These are phyloP conservation scores for Drosophila fulvimacula DNA, from an alignment of 2,888 invertebrate genomes.

Conservation along the genomic window DNA sequence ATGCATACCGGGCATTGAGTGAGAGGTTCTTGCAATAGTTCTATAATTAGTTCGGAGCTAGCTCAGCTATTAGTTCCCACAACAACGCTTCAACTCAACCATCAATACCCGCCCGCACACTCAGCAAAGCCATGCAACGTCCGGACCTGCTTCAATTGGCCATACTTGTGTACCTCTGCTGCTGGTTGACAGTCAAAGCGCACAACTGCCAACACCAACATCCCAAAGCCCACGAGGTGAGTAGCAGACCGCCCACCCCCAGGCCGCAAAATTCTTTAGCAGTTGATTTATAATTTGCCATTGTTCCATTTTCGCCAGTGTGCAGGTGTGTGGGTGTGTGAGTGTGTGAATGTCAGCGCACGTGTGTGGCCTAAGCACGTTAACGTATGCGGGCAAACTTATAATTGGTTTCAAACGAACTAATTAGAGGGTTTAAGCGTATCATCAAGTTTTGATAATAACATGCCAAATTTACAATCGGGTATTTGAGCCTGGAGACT, in stretches of 20 bases:
- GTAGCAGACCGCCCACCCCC: slow-evolving; percentile 24
- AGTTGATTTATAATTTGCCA: not conserved
- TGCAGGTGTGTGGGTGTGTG: not conserved
- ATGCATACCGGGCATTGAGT: slow-evolving; percentile 38
- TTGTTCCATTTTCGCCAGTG: not conserved
- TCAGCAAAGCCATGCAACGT: slow-evolving; percentile 26
- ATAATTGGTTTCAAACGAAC: slow-evolving; percentile 14
- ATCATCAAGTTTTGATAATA: not conserved
- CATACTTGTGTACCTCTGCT: slow-evolving; percentile 31
- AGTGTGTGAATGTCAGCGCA: not conserved
- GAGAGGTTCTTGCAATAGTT: slow-evolving; percentile 26
- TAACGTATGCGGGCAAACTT: slow-evolving; percentile 1
- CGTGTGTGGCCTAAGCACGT: slow-evolving; percentile 2
- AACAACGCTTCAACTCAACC: slow-evolving; percentile 4
- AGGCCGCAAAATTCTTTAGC: not conserved
- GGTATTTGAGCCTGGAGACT: not conserved
- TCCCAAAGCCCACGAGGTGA: slow-evolving; percentile 89
- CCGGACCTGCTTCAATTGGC: slow-evolving; percentile 31
- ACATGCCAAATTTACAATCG: no score
- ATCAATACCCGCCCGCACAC: slow-evolving; percentile 16
- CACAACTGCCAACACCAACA: slow-evolving; percentile 88
- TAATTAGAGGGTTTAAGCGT: slow-evolving; percentile 15
- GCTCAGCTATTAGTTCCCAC: slow-evolving; percentile 15
- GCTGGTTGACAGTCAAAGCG: slow-evolving; percentile 38
- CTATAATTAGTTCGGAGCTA: slow-evolving; percentile 45